These are phyloP conservation scores for Eublepharis macularius DNA, from an alignment of 2,113 vertebrate species.

Conservation along the genomic window DNA sequence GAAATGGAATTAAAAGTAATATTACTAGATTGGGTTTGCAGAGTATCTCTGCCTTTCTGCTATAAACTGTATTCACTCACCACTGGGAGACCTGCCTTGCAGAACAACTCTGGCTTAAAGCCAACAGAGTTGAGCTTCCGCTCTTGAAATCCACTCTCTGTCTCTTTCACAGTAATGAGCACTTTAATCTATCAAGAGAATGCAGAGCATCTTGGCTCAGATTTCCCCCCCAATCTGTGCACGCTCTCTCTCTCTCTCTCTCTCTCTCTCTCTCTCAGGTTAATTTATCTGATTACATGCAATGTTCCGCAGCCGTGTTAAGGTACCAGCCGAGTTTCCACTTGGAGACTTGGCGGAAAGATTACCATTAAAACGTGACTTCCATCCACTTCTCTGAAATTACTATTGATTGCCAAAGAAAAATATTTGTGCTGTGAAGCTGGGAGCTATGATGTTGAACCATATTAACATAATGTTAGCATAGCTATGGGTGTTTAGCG, in stretches of 20 bases:
- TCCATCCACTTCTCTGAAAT: conserved; percentile 87
- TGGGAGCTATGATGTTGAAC: conserved; percentile 85
- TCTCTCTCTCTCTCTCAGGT: conserved; percentile 72
- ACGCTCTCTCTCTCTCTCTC: conserved; percentile 39
- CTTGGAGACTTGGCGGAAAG: conserved; percentile 80
- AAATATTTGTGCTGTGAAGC: conserved; percentile 88
- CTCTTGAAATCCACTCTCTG: conserved; percentile 40
- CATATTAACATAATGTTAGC: conserved; percentile 87
- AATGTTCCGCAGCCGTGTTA: conserved; percentile 69
- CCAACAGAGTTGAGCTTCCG: conserved; percentile 53
- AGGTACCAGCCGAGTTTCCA: conserved; percentile 81
- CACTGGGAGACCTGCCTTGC: background rate
- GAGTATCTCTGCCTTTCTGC: background rate
- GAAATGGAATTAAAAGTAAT: background rate
- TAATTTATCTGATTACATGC: conserved; percentile 84
- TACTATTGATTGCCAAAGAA: conserved; percentile 88
- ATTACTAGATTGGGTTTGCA: background rate
- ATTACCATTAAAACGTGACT: conserved; percentile 86
- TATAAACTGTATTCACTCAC: fast-evolving
- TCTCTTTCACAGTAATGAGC: conserved; percentile 62
- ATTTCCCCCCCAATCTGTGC: conserved; percentile 65
- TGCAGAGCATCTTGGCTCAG: conserved; percentile 64
- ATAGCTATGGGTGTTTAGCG: conserved; percentile 82
- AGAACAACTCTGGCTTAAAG: conserved; percentile 36
- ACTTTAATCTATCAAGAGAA: conserved; percentile 71